Evolutionary conservation across 2,888 invertebrate species (phyloP).

Genomic region (Hypercompe scribonia): DNA sequence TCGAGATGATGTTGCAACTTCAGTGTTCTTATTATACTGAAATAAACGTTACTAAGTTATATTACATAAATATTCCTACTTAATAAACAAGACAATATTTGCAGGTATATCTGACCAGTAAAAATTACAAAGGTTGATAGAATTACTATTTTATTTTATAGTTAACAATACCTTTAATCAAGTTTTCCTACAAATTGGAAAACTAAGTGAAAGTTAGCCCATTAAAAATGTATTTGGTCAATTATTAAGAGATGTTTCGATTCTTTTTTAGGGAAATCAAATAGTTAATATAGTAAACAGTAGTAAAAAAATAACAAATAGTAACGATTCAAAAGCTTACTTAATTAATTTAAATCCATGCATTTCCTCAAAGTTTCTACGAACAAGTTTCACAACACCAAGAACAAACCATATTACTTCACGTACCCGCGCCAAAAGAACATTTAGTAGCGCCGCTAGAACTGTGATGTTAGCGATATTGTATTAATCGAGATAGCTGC

Average conservation of each 20-base stretch:
- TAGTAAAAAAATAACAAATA: too few species aligned
- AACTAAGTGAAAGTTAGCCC: background rate
- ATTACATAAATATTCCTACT: too few species aligned
- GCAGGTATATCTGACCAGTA: background rate
- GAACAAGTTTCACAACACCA: background rate
- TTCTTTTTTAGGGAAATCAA: background rate
- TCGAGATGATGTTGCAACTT: too few species aligned
- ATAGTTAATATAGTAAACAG: too few species aligned
- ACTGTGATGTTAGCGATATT: slow-evolving; percentile 48
- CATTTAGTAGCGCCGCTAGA: slow-evolving; percentile 41
- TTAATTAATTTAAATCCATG: background rate
- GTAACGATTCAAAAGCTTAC: background rate
- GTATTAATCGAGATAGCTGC: slow-evolving; percentile 63
- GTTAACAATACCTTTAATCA: background rate
- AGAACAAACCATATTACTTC: slow-evolving; percentile 1
- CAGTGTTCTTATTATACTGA: too few species aligned
- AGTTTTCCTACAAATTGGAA: background rate
- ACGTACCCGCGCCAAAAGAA: slow-evolving; percentile 26
- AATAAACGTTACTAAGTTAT: too few species aligned
- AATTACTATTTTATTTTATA: too few species aligned
- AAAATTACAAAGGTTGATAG: background rate
- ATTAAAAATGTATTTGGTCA: too few species aligned
- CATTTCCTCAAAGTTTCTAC: background rate
- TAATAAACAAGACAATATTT: too few species aligned
- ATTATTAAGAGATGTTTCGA: background rate